Conservation (phyloP, 1,140 invertebrate genomes). For the Cherax destructor region DNA sequence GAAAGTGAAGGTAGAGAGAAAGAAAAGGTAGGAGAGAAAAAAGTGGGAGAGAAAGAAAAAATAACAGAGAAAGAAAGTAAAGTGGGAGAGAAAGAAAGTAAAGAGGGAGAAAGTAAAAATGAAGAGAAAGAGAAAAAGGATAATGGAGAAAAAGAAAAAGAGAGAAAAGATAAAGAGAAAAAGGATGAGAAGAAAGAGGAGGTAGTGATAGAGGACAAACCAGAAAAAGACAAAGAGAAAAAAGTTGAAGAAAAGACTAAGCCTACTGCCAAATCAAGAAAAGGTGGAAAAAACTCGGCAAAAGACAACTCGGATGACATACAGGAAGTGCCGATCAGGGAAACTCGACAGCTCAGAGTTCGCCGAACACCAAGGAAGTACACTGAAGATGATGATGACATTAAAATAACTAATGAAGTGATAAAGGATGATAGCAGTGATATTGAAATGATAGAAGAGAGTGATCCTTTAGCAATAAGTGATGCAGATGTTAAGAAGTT, state of each 20-base stretch:
- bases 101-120: conserved; percentile 14
- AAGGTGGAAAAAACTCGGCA: neutral
- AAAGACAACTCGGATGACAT: conserved; percentile 6
- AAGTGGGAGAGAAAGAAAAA: conserved; percentile 10
- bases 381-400: conserved; percentile 68
- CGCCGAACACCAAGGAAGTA: conserved; percentile 51
- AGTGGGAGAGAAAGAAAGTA: neutral
- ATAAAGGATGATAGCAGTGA: conserved; percentile 67
- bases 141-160: neutral
- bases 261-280: neutral
- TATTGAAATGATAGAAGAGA: conserved; percentile 72
- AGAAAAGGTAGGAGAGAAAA: neutral
- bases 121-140: neutral
- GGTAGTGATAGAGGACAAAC: neutral
- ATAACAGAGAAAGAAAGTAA: neutral
- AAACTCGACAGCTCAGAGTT: conserved; percentile 39
- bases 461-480: conserved; percentile 67
- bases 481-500: conserved; percentile 65
- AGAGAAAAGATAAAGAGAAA: neutral
- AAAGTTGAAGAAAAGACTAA: neutral
- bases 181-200: conserved; percentile 30
- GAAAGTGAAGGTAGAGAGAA: neutral
- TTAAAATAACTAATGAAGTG: conserved; percentile 62
- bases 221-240: neutral
- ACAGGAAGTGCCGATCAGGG: conserved; percentile 16